Evolutionary conservation across 2,113 vertebrate genomes (phyloP).

Genomic region (Microcebus tavaratra): DNA sequence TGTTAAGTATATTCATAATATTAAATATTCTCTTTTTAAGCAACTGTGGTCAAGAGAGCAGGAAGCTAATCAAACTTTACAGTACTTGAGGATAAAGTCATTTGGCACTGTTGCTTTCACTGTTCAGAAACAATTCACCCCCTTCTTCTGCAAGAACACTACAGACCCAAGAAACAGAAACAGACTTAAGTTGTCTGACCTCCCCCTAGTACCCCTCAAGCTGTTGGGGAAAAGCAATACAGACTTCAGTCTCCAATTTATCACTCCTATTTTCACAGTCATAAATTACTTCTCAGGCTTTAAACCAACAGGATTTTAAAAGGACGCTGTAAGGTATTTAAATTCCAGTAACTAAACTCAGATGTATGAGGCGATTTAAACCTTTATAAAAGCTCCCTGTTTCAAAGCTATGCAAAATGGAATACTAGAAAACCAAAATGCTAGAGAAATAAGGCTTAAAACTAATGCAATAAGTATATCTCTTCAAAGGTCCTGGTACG

Average conservation of each 20-base stretch:
- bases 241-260: conserved; percentile 66
- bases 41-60: conserved; percentile 39
- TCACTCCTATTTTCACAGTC: conserved; percentile 72
- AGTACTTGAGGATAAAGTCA: conserved; percentile 15
- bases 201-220: conserved; percentile 53
- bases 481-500: background rate
- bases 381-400: conserved; percentile 72
- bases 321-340: conserved; percentile 71
- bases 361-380: conserved; percentile 77
- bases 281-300: conserved; percentile 78
- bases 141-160: conserved; percentile 12
- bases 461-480: background rate
- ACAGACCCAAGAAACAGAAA: conserved; percentile 58
- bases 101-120: conserved; percentile 4
- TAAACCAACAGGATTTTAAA: conserved; percentile 79
- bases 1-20: conserved; percentile 17
- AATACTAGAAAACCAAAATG: conserved; percentile 40
- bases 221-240: conserved; percentile 64
- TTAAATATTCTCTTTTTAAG: conserved; percentile 45
- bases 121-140: conserved; percentile 43
- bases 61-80: conserved; percentile 39
- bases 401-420: conserved; percentile 41
- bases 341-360: conserved; percentile 78
- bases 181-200: conserved; percentile 57
- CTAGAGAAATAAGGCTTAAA: conserved; percentile 24